Percentiles rank a stretch among this genome's conserved stretches.
Conservation (phyloP, 1,140 invertebrate species). For the Arion vulgaris region DNA sequence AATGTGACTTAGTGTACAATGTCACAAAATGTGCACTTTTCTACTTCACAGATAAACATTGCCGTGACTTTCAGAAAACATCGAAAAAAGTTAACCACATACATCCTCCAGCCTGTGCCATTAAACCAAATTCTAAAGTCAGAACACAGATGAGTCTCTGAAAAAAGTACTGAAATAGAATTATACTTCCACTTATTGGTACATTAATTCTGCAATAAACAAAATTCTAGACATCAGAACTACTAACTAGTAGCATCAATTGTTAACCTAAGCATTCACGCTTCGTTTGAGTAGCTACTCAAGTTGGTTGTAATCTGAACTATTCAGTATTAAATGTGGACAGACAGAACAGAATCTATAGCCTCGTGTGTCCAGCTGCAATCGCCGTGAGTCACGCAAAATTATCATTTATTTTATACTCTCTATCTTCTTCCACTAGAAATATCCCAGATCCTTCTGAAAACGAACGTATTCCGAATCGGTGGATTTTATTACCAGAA, state of each 20-base stretch:
- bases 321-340: background rate
- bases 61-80: too few species aligned
- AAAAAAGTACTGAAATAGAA: too few species aligned
- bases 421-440: background rate
- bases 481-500: conserved; percentile 7
- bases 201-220: too few species aligned
- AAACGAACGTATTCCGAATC: background rate
- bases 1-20: too few species aligned
- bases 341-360: background rate
- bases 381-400: background rate
- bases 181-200: too few species aligned
- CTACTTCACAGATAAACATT: too few species aligned
- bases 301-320: background rate
- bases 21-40: too few species aligned
- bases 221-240: background rate
- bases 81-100: too few species aligned
- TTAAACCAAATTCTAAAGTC: too few species aligned
- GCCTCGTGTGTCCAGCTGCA: background rate
- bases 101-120: too few species aligned
- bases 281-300: background rate
- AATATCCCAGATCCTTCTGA: background rate
- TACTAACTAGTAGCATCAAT: background rate
- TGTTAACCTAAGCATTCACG: background rate
- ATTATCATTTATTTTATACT: background rate
- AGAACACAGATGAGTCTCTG: too few species aligned